A percentile compares a stretch with the other conserved stretches of the same genome.
Evolutionary conservation across 2,797 vertebrate species (phyloP).

Genomic region (Pyrocephalus nanus): DNA sequence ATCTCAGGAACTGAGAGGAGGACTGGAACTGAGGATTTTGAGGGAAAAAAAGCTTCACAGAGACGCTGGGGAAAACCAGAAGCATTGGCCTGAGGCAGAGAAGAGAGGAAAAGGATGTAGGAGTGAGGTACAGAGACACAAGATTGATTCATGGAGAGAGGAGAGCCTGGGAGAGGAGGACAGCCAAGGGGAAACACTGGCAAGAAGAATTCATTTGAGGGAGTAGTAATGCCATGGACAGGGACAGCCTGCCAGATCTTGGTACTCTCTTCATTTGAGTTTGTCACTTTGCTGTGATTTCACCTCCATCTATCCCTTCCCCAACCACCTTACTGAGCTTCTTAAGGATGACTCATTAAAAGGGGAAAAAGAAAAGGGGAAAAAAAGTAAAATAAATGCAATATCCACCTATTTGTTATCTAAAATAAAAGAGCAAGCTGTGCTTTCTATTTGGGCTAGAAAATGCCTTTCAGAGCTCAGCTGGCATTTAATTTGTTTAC

Average conservation of each 20-base stretch:
- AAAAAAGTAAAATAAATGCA: not conserved
- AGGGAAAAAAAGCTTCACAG: not conserved
- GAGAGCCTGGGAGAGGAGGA: not conserved
- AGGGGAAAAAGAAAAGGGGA: accelerated
- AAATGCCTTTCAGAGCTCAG: conserved; percentile 6
- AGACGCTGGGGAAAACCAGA: not conserved
- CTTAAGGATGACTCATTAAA: not conserved
- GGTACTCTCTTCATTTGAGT: not conserved
- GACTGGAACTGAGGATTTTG: not conserved
- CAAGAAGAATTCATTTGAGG: not conserved
- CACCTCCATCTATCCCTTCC: not conserved
- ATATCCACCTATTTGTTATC: not conserved
- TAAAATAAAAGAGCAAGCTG: not conserved
- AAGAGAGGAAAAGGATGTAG: not conserved
- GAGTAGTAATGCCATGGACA: not conserved
- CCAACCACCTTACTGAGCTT: not conserved
- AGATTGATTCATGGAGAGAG: not conserved
- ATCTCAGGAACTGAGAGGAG: not conserved
- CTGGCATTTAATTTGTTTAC: conserved; percentile 45
- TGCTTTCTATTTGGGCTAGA: not conserved
- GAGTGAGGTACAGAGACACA: not conserved
- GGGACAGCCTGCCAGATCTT: not conserved
- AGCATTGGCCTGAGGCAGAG: not conserved
- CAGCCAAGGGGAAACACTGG: not conserved
- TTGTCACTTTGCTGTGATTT: not conserved